Evolutionary conservation across 2,113 vertebrate genomes (phyloP).

Genomic region (Zootoca vivipara): DNA sequence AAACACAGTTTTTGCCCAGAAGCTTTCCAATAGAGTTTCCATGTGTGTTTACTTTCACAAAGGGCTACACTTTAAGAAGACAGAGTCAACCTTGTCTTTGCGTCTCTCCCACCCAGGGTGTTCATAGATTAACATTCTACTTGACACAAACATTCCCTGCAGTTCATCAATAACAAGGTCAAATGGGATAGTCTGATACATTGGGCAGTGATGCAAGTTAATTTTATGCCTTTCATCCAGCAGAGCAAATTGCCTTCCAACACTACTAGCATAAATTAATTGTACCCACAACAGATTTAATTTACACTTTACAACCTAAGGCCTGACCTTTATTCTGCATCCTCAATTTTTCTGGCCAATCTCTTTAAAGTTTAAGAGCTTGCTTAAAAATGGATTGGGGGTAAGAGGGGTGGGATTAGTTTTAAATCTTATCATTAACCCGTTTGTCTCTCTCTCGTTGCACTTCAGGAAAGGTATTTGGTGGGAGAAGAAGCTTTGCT

Average conservation of each 20-base stretch:
- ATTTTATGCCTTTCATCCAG: slow-evolving; percentile 4
- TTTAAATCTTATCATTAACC: neutral
- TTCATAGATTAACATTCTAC: neutral
- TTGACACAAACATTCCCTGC: neutral
- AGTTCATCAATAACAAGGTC: slow-evolving; percentile 19
- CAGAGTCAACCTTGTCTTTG: neutral
- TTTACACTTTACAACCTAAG: slow-evolving; percentile 17
- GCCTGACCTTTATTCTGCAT: slow-evolving; percentile 25
- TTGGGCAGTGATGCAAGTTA: slow-evolving; percentile 6
- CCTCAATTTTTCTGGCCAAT: slow-evolving; percentile 13
- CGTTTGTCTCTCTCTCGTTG: neutral
- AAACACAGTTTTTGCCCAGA: neutral
- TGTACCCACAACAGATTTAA: slow-evolving; percentile 19
- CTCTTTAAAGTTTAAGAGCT: neutral
- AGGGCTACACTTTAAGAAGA: neutral
- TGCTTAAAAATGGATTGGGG: neutral
- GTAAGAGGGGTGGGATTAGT: neutral
- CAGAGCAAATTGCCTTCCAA: slow-evolving; percentile 28
- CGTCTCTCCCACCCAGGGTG: neutral
- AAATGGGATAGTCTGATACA: slow-evolving; percentile 19
- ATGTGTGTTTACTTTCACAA: neutral
- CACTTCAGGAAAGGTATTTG: neutral
- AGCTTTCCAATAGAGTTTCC: neutral
- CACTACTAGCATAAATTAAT: slow-evolving; percentile 20
- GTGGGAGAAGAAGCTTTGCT: neutral